Evolutionary conservation across 2,113 vertebrate species (phyloP).

Genomic region (Forbesichthys papilliferus): DNA sequence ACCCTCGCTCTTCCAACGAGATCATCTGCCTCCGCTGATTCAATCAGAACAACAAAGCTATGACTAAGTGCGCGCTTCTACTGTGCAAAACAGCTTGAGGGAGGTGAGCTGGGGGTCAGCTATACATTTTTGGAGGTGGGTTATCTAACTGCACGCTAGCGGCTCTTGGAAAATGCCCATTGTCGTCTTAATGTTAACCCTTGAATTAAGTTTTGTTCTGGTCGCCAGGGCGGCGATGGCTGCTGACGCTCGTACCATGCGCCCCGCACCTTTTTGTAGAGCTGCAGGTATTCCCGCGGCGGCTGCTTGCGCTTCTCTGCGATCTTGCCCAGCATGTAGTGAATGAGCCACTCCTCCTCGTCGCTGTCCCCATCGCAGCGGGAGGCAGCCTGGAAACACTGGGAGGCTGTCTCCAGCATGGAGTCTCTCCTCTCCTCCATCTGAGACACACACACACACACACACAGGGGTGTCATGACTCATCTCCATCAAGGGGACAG

Average conservation of each 20-base stretch:
- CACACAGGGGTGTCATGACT: slow-evolving; percentile 11
- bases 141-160: slow-evolving; percentile 42
- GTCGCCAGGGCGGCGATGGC: too few relatives aligned
- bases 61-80: slow-evolving; percentile 45
- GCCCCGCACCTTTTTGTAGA: slow-evolving; percentile 86
- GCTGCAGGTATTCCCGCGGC: slow-evolving; percentile 83
- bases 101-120: slow-evolving; percentile 18
- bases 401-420: slow-evolving; percentile 89
- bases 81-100: slow-evolving; percentile 1
- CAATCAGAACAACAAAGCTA: slow-evolving; percentile 39
- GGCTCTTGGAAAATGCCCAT: slow-evolving; percentile 11
- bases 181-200: background rate
- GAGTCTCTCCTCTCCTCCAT: slow-evolving; percentile 89
- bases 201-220: too few relatives aligned
- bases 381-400: slow-evolving; percentile 89
- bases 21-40: slow-evolving; percentile 28
- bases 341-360: slow-evolving; percentile 98
- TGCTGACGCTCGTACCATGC: too few relatives aligned
- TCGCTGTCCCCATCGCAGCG: slow-evolving; percentile 90
- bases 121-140: slow-evolving; percentile 38
- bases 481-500: slow-evolving; percentile 10
- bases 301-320: slow-evolving; percentile 90
- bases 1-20: slow-evolving; percentile 12
- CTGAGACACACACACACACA: slow-evolving; percentile 64
- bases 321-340: slow-evolving; percentile 99